These are phyloP conservation scores for Acrocera orbiculus DNA, from an alignment of 2,888 invertebrate genomes.

Conservation along the genomic window DNA sequence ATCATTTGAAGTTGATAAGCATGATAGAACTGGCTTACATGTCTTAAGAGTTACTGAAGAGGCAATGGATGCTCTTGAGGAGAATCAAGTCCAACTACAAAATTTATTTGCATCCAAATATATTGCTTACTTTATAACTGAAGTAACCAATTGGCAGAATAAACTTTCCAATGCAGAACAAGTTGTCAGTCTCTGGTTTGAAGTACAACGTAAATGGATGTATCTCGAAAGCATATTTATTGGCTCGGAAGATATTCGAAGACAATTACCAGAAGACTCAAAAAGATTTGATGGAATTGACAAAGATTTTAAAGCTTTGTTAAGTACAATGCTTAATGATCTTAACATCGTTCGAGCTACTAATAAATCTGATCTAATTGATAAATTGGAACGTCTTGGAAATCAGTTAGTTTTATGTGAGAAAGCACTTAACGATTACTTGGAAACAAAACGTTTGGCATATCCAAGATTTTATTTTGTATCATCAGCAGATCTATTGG, in stretches of 20 bases:
- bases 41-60: conserved; percentile 71
- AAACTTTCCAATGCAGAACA: conserved; percentile 80
- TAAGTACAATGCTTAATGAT: conserved; percentile 44
- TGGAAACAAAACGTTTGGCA: conserved; percentile 83
- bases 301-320: conserved; percentile 54
- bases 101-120: conserved; percentile 89
- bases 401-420: conserved; percentile 65
- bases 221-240: conserved; percentile 91
- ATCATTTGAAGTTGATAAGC: conserved; percentile 62
- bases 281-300: conserved; percentile 76
- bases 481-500: conserved; percentile 80
- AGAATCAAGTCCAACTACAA: conserved; percentile 87
- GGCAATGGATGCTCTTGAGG: conserved; percentile 80
- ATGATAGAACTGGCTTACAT: conserved; percentile 64
- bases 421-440: conserved; percentile 83
- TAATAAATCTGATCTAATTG: conserved; percentile 54
- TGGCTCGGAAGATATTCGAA: conserved; percentile 85
- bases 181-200: conserved; percentile 64
- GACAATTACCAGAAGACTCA: conserved; percentile 81
- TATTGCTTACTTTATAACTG: conserved; percentile 65
- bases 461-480: conserved; percentile 95
- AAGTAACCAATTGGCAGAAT: conserved; percentile 76
- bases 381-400: conserved; percentile 58
- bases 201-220: conserved; percentile 87
- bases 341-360: conserved; percentile 78